A percentile compares a stretch with the other conserved stretches of the same genome.
phyloP scores from a whole-genome alignment of 2,113 vertebrate genomes.

The Hemibagrus wyckioides region DNA sequence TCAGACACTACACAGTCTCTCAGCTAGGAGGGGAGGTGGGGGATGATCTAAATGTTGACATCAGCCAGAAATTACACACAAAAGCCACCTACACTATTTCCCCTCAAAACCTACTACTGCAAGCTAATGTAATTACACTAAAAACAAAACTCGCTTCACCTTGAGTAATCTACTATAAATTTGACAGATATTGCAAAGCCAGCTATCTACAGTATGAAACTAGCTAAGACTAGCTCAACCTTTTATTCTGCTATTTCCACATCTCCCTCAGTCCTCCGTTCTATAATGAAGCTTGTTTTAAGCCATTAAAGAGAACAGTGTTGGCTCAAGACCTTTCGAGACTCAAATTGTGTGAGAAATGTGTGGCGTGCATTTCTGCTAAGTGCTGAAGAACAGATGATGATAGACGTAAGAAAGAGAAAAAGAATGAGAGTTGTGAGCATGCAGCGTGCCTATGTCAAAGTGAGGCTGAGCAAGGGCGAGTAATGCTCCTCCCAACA shows the following conservation, averaged over 20 bases:
- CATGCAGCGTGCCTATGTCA: constrained; percentile 61
- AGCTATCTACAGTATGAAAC: not conserved
- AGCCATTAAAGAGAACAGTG: constrained; percentile 63
- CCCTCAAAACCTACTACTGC: constrained; percentile 38
- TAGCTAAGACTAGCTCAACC: not conserved
- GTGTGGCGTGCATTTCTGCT: constrained; percentile 44
- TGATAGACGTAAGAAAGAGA: constrained; percentile 4
- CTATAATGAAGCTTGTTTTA: constrained; percentile 56
- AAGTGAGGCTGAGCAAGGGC: constrained; percentile 73
- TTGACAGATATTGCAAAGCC: not conserved
- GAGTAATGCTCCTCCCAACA: constrained; percentile 72
- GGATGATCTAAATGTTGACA: constrained; percentile 47
- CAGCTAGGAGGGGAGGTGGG: constrained; percentile 6
- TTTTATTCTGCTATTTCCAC: not conserved
- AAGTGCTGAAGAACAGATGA: constrained; percentile 42
- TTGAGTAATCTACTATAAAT: constrained; percentile 26
- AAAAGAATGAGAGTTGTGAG: constrained; percentile 55
- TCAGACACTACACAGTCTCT: constrained; percentile 15
- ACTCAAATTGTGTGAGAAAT: constrained; percentile 51
- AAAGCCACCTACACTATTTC: constrained; percentile 44
- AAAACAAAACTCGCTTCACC: constrained; percentile 42
- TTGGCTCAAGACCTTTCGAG: constrained; percentile 51
- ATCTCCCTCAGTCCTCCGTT: constrained; percentile 42
- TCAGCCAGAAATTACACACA: constrained; percentile 50
- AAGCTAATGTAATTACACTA: constrained; percentile 30